phyloP scores from a whole-genome alignment of 2,113 vertebrate genomes.

The Hiodon alosoides region DNA sequence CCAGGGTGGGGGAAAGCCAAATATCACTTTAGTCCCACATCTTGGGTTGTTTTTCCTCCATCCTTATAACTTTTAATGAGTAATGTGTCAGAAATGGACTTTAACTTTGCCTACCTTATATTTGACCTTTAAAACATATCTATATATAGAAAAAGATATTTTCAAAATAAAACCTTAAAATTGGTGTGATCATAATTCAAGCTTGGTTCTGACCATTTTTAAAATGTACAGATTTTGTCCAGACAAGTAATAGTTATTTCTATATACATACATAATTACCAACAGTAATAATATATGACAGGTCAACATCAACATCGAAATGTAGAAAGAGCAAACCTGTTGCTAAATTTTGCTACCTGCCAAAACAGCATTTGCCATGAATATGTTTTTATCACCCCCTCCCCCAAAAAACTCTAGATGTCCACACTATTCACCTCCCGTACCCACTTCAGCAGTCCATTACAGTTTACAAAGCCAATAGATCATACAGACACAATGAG shows the following conservation, averaged over 20 bases:
- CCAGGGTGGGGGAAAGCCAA: too few species aligned
- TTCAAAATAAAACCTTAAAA: constrained; percentile 43
- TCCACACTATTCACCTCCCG: constrained; percentile 30
- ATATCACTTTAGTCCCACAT: too few species aligned
- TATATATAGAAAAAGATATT: too few species aligned
- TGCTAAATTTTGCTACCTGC: constrained; percentile 70
- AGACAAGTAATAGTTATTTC: constrained; percentile 28
- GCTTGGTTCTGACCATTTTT: background rate
- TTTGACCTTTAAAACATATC: too few species aligned
- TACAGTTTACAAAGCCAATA: constrained; percentile 69
- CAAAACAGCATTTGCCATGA: constrained; percentile 57
- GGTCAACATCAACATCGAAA: constrained; percentile 65
- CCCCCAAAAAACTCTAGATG: background rate
- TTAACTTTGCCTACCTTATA: too few species aligned
- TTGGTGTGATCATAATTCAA: constrained; percentile 12
- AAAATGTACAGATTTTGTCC: constrained; percentile 47
- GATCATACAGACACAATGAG: constrained; percentile 71
- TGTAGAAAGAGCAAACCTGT: constrained; percentile 64
- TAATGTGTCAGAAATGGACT: too few species aligned
- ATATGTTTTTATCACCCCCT: constrained; percentile 48
- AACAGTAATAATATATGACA: constrained; percentile 57
- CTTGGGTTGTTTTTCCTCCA: too few species aligned
- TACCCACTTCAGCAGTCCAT: constrained; percentile 63
- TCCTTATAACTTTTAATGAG: too few species aligned
- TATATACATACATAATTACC: constrained; percentile 61